Evolutionary conservation across 2,113 vertebrate species (phyloP).

Genomic region (Ascaphus truei): DNA sequence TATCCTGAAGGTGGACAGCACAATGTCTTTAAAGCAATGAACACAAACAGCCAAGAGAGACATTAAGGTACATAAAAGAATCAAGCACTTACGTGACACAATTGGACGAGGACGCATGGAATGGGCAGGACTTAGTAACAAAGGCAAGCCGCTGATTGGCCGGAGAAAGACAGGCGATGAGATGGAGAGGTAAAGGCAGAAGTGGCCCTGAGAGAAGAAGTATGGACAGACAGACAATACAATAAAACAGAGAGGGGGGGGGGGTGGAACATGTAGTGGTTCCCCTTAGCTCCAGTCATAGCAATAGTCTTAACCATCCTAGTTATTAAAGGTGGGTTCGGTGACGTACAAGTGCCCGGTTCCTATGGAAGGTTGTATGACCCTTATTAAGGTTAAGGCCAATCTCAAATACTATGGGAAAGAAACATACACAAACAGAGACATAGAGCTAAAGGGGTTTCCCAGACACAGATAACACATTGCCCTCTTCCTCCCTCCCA

Average conservation of each 20-base stretch:
- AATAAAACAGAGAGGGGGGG: conserved; percentile 18
- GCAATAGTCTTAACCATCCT: neutral
- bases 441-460: conserved; percentile 6
- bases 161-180: conserved; percentile 32
- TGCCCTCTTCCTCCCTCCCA: neutral
- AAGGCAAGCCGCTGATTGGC: conserved; percentile 34
- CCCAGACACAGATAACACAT: neutral
- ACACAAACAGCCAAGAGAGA: conserved; percentile 14
- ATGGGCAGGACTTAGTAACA: conserved; percentile 35
- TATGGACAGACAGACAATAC: conserved; percentile 36
- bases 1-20: neutral
- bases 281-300: conserved; percentile 1
- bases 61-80: conserved; percentile 29
- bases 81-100: conserved; percentile 38
- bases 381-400: neutral
- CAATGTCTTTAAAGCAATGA: conserved; percentile 19
- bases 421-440: neutral
- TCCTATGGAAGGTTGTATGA: neutral
- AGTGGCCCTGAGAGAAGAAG: conserved; percentile 34
- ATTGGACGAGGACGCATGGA: conserved; percentile 36
- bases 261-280: conserved; percentile 5
- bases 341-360: neutral
- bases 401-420: neutral
- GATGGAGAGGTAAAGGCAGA: conserved; percentile 34
- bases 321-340: neutral